Evolutionary conservation across 2,113 vertebrate genomes (phyloP), one percentile per base, ranked within the genome.

Genomic region (Capreolus pygargus): DNA sequence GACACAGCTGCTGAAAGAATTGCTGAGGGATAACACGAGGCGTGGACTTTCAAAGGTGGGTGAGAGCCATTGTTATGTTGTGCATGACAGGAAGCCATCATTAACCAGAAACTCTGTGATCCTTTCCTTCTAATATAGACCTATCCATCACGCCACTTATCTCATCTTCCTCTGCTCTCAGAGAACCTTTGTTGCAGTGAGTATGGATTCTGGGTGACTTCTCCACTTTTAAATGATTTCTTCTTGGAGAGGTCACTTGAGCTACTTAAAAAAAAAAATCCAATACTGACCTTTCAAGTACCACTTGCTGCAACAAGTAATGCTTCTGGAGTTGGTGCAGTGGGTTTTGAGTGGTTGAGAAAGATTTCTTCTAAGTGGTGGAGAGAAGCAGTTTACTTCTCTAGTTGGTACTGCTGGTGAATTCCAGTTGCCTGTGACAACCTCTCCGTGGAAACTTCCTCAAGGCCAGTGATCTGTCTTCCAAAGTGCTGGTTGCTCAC

Each of bases 181-280:
- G 33, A 64, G 79, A 89, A 43, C 54, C 23, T 74, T 60, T 81
- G 82, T 91, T 36, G 36, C 25, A 33, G 30, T 11, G 87, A 76
- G 1, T 89, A 86, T 86, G 64, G 16, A 86, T 55, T 92, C 55
- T 23, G 55, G 54, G 47, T 91, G 76, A 91, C 50, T 83, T 92
- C 79, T 60, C 11, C 30, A 84, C 85, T 95, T 97, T 88, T 81
- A 81, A 61, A 55, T 96, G 76, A 78, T 61, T 97, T 96, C 39
- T 85, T 28, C 84, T 87, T 96, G 67, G 60, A 94, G 95, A 95
- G 47, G 28, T 95, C 85, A 91, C 74, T 98, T 95, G 23, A 91
- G 30, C 54, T 89, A 70, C 91, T 82, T 74, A 81, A 61, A 60
- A 43, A 12, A 39, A 57, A 85, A 82, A 43, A 60, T 83, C 61